Evolutionary conservation across 2,113 vertebrate genomes (phyloP), one percentile per base, ranked within the genome.

Genomic region (Pluvianellus socialis): DNA sequence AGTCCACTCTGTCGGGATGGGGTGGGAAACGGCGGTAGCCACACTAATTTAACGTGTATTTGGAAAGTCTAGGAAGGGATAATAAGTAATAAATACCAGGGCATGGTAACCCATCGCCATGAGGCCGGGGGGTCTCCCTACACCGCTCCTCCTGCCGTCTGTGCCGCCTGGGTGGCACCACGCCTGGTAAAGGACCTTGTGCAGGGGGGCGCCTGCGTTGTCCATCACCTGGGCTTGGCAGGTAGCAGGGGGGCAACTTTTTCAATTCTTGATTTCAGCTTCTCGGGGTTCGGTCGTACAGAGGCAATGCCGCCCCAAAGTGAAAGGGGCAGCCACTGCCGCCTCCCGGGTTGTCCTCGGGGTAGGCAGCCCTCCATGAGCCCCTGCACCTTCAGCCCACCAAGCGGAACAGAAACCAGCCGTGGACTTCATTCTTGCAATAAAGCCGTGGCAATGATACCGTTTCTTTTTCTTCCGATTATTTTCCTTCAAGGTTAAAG

Each of bases 71-170:
- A 13, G 38, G 59, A 59, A 77, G 18, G 75, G 20, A 23, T 50
- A 23, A 50, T 50, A 24, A 50, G 23, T 50, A 13, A 50, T 50
- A 49, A 23, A 49, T 49, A 49, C 17, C 47, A 30, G 35, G 49
- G 33, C 35, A 42, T 26, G 0, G 1, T 35, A 49, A 49, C 15
- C 28, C 30, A 2, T 22, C 2, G 2, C 44, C 30, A 1, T 0
- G 3, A 42, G 40, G 35, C 52, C 4, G 3, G 73, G 35, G 38
- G 38, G 38, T 38, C 19, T 27, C 7, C 55, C 16, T 23, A 2
- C 8, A 3, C 45, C 0, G 1, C 21, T 44, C 6, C 33, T 55
- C 9, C 40, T 56, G 40, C 44, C 2, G 1, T 10, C n/a, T 58
- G 19, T 55, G 35, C 35, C 0, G 0, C 70, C 58, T 2, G 3